phyloP scores from a whole-genome alignment of 2,113 vertebrate species.

The Morone saxatilis region DNA sequence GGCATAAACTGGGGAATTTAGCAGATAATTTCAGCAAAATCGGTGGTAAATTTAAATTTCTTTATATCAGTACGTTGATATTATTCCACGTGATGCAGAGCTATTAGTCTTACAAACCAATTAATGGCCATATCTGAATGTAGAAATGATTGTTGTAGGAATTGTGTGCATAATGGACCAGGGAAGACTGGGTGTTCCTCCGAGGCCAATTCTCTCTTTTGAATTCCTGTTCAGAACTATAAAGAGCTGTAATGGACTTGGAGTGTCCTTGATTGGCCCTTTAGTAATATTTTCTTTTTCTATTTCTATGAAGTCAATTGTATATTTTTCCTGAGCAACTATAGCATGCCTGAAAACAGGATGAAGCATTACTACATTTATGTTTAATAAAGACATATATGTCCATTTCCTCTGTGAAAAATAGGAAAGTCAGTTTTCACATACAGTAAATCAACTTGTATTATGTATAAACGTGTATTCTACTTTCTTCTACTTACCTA shows the following conservation, averaged over 20 bases:
- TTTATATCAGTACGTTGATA: too few relatives aligned
- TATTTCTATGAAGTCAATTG: background rate
- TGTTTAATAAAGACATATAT: background rate
- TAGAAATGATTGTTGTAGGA: background rate
- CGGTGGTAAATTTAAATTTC: background rate
- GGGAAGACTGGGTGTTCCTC: background rate
- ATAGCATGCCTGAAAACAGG: background rate
- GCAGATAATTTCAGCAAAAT: conserved; percentile 13
- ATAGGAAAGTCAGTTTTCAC: background rate
- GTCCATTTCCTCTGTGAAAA: background rate
- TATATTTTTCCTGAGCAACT: background rate
- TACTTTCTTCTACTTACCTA: background rate
- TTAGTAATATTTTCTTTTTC: background rate
- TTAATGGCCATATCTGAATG: background rate
- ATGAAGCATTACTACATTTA: background rate
- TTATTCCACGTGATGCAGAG: background rate
- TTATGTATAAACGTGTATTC: background rate
- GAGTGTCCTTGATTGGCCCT: conserved; percentile 2
- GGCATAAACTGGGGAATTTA: background rate
- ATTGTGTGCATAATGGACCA: background rate
- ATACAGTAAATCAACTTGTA: background rate
- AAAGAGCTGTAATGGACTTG: conserved; percentile 26
- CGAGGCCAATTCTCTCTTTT: background rate
- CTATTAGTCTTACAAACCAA: background rate
- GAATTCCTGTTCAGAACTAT: conserved; percentile 17